Evolutionary conservation across 2,888 invertebrate species (phyloP), one percentile per base, ranked within the genome.

Genomic region (Diachrysia chrysitis): DNA sequence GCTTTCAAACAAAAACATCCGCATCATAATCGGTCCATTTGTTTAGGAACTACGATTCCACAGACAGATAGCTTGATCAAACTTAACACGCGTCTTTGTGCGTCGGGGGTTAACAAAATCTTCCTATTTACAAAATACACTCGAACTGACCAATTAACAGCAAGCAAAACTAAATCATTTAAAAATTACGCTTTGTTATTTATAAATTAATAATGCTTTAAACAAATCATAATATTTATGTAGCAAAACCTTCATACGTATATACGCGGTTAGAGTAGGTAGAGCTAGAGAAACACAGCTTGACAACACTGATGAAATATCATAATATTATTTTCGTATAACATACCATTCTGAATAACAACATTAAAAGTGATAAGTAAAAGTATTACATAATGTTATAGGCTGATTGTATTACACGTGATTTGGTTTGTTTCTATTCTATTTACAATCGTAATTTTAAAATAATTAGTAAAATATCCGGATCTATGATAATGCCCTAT

Each of bases 301-400:
- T 60, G 35, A 77, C 57, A 32, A 73, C 57, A 55, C 60, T 74
- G 73, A 74, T 63, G 79, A 74, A 74, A 74, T 46, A 54, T 57
- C 62, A 57, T 78, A 66, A 73, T 78, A 78, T 73, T 73, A 78
- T 73, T 71, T 61, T 23, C 51, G 53, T 59, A 63, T 48, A 63
- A 51, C 72, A 21, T 32, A 58, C 78, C 62, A 17, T 48, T 59
- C 73, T 57, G 21, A 78, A 73, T 66, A 73, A 73, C 78, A 73
- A 23, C 48, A 57, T 29, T 35, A 58, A 3, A 51, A 51, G 62
- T 59, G 73, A 73, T 73, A 63, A 78, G 64, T 56, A 21, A 58
- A 59, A 46, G 25, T 56, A 59, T 53, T 58, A 21, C 10, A 29
- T 35, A 29, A 35, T 51, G 16, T 63, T 42, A 53, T 55, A 21